These are phyloP conservation scores for Butorides virescens DNA, from an alignment of 2,113 vertebrate genomes.

Conservation along the genomic window DNA sequence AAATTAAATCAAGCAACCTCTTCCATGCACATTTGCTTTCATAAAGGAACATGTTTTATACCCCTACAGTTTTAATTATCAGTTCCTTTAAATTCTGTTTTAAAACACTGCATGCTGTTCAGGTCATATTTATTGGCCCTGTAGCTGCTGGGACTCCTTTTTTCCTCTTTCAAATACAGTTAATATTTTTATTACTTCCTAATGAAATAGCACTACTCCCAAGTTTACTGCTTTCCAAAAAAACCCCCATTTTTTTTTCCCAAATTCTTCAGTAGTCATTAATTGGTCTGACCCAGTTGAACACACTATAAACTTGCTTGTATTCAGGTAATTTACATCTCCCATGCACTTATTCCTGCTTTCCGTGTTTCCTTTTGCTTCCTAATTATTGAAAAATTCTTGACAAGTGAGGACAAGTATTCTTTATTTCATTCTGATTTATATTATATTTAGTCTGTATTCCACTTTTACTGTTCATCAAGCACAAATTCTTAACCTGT, in stretches of 20 bases:
- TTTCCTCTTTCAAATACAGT: neutral
- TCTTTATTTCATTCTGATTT: neutral
- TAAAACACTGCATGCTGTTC: neutral
- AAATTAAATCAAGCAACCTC: neutral
- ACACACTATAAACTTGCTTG: neutral
- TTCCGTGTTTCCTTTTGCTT: neutral
- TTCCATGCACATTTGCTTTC: neutral
- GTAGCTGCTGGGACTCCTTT: neutral
- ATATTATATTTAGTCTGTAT: neutral
- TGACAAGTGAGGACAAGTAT: neutral
- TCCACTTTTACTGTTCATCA: neutral
- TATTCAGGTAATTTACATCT: neutral
- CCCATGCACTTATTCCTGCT: neutral
- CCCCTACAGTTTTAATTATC: neutral
- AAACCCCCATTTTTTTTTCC: rapidly evolving
- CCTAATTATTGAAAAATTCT: neutral
- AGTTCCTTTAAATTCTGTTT: neutral
- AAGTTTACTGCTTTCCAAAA: neutral
- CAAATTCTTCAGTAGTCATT: neutral
- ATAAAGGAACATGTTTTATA: neutral
- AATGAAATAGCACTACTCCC: neutral
- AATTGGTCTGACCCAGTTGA: neutral
- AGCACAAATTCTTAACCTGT: neutral
- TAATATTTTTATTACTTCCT: neutral
- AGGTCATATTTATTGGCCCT: neutral